These are phyloP conservation scores for Hyaena hyaena DNA, from an alignment of 2,113 vertebrate genomes.

Conservation along the genomic window DNA sequence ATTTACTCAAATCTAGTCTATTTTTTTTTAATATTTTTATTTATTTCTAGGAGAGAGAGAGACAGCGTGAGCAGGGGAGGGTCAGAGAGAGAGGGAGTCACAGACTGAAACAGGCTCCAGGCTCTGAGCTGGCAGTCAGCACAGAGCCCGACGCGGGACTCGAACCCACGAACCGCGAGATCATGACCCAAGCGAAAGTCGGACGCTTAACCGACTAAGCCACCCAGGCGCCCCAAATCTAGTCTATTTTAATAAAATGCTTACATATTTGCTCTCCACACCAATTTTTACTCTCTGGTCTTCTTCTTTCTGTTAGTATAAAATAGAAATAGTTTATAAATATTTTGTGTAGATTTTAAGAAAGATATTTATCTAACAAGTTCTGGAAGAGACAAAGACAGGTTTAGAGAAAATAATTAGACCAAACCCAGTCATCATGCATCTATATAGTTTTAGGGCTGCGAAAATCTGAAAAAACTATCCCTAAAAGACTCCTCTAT, in stretches of 20 bases:
- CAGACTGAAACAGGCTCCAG: no score
- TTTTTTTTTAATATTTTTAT: no score
- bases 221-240: no score
- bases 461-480: background rate
- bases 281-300: background rate
- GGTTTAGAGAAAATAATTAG: slow-evolving; percentile 34
- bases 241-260: background rate
- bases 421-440: background rate
- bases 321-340: background rate
- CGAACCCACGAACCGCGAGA: no score
- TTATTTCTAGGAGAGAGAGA: no score
- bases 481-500: background rate
- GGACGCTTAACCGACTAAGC: no score
- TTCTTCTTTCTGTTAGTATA: slow-evolving; percentile 5
- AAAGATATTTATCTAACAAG: background rate
- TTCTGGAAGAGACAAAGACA: background rate
- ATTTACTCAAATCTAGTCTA: background rate
- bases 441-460: background rate
- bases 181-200: no score
- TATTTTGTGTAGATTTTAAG: slow-evolving; percentile 23
- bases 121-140: no score
- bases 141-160: no score
- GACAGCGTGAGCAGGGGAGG: no score
- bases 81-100: no score
- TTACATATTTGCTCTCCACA: background rate